phyloP scores from a whole-genome alignment of 2,797 vertebrate genomes.

The Mormyrus hasselquistii region DNA sequence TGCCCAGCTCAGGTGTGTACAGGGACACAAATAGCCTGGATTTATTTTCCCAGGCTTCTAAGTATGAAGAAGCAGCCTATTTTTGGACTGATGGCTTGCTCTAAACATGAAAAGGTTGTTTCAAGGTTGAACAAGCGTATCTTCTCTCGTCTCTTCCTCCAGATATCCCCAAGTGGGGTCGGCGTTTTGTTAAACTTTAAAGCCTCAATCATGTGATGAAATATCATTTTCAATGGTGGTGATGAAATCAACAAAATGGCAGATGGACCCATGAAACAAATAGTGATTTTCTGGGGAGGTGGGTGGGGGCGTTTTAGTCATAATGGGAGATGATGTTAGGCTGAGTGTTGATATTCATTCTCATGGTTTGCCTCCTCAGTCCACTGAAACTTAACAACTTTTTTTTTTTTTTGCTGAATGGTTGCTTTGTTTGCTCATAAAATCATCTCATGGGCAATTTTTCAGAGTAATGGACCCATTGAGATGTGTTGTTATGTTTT shows the following conservation, averaged over 20 bases:
- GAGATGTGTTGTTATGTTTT: not conserved
- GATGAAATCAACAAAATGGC: not conserved
- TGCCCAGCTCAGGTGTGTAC: not conserved
- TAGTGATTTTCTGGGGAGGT: slow-evolving; percentile 1
- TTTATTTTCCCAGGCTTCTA: not conserved
- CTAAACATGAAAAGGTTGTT: not conserved
- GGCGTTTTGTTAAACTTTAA: not conserved
- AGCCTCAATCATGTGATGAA: not conserved
- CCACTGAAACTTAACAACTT: not conserved
- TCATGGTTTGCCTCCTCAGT: not conserved
- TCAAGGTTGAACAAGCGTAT: not conserved
- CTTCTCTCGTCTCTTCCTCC: not conserved
- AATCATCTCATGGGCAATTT: slow-evolving; percentile 3
- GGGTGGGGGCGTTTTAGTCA: not conserved
- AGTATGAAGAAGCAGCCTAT: not conserved
- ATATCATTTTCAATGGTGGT: not conserved
- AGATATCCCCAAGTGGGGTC: not conserved
- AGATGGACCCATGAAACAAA: not conserved
- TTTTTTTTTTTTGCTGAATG: not conserved
- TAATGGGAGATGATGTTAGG: not conserved
- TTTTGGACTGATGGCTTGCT: not conserved
- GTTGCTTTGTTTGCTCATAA: not conserved
- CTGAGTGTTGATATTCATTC: not conserved
- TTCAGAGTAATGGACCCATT: slow-evolving; percentile 2
- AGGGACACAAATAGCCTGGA: not conserved